Conservation (phyloP, 2,888 invertebrate species). For the Eilema griseolum region DNA sequence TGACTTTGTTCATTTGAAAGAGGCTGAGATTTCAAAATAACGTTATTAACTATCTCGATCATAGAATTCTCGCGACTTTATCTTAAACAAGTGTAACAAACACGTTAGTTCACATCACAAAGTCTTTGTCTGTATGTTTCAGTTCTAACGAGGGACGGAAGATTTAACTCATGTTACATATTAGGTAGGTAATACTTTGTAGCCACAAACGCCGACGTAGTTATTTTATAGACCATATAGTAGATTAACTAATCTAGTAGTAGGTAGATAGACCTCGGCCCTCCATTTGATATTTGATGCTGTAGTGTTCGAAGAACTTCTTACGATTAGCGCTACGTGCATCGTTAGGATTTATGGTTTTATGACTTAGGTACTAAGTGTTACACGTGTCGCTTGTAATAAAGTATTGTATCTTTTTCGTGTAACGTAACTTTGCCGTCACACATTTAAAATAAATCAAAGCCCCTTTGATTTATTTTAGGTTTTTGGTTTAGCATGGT, state of each 20-base stretch:
- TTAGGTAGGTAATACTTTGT: slow-evolving; percentile 35
- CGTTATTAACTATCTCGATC: too few species aligned
- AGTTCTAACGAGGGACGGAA: slow-evolving; percentile 5
- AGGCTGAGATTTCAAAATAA: not conserved
- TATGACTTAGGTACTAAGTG: not conserved
- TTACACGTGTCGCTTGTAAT: not conserved
- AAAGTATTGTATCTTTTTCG: too few species aligned
- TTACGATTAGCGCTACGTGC: slow-evolving; percentile 12
- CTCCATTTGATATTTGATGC: slow-evolving; percentile 38
- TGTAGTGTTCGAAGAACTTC: slow-evolving; percentile 30
- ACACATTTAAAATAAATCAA: too few species aligned
- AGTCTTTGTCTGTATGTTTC: slow-evolving; percentile 4
- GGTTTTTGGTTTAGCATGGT: too few species aligned
- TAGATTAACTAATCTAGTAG: not conserved
- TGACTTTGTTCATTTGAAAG: not conserved
- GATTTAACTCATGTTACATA: slow-evolving; percentile 1
- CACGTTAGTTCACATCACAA: slow-evolving; percentile 4
- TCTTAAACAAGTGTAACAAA: not conserved
- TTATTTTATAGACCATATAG: not conserved
- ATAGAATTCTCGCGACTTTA: not conserved
- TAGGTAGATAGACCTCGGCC: slow-evolving; percentile 10
- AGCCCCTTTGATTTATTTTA: too few species aligned
- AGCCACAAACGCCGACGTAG: slow-evolving; percentile 23
- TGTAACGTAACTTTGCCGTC: too few species aligned
- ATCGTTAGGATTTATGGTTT: not conserved